phyloP scores from a whole-genome alignment of 2,113 vertebrate genomes.

The Acanthisitta chloris region DNA sequence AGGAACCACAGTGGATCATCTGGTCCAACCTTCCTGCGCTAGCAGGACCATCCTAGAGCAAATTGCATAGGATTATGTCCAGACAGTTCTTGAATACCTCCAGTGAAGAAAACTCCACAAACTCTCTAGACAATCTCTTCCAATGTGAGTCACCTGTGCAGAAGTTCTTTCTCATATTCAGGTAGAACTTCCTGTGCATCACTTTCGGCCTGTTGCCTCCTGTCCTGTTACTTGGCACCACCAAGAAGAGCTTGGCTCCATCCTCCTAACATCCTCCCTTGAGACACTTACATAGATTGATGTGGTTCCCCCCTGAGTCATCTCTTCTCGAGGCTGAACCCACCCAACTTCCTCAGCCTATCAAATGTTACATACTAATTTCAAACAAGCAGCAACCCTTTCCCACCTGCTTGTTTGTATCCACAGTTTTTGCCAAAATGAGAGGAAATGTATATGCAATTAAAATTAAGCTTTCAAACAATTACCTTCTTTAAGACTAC shows the following conservation, averaged over 20 bases:
- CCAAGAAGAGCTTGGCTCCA: background rate
- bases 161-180: background rate
- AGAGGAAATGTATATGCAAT: background rate
- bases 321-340: background rate
- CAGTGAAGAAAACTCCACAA: background rate
- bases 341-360: background rate
- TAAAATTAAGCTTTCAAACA: background rate
- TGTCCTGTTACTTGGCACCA: background rate
- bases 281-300: fast-evolving
- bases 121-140: background rate
- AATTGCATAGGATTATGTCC: background rate
- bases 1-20: background rate
- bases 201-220: background rate
- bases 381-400: background rate
- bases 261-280: background rate
- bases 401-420: background rate
- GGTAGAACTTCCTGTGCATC: background rate
- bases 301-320: background rate
- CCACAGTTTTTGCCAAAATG: background rate
- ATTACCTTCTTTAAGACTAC: background rate
- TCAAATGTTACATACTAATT: background rate
- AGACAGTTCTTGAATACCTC: background rate
- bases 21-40: background rate
- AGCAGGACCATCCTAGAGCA: background rate
- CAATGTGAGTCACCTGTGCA: background rate